Evolutionary conservation across 2,888 invertebrate genomes (phyloP).

Genomic region (Plagodis pulveraria): DNA sequence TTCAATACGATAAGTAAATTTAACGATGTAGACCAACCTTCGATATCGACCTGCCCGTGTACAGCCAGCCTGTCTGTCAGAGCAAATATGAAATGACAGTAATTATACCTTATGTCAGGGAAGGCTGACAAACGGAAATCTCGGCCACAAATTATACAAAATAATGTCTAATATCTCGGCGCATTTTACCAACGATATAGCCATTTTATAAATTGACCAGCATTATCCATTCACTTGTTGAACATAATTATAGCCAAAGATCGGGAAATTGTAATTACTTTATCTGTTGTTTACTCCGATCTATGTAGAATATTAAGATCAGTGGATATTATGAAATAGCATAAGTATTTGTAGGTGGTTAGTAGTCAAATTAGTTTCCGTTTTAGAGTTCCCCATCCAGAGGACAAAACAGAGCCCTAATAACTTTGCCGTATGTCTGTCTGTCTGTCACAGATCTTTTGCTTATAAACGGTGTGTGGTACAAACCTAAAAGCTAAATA

Average conservation of each 20-base stretch:
- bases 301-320: no score
- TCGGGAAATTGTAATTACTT: background rate
- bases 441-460: no score
- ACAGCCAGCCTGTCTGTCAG: constrained; percentile 7
- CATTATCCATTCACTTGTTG: constrained; percentile 2
- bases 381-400: no score
- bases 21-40: background rate
- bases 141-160: background rate
- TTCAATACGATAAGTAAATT: background rate
- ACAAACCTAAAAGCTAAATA: no score
- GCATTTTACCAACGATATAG: constrained; percentile 5
- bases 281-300: no score
- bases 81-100: constrained; percentile 19
- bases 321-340: no score
- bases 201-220: constrained; percentile 9
- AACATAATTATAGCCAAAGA: constrained; percentile 1
- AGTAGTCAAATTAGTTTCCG: no score
- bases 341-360: no score
- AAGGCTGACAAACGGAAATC: constrained; percentile 6
- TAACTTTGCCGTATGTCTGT: no score
- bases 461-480: no score
- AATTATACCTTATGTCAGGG: constrained; percentile 15
- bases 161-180: no score
- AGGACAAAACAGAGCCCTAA: no score
- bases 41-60: constrained; percentile 6